A percentile compares a stretch with the other conserved stretches of the same genome.
Conservation (phyloP, 2,888 invertebrate genomes). For the Chloroclystis v-ata region DNA sequence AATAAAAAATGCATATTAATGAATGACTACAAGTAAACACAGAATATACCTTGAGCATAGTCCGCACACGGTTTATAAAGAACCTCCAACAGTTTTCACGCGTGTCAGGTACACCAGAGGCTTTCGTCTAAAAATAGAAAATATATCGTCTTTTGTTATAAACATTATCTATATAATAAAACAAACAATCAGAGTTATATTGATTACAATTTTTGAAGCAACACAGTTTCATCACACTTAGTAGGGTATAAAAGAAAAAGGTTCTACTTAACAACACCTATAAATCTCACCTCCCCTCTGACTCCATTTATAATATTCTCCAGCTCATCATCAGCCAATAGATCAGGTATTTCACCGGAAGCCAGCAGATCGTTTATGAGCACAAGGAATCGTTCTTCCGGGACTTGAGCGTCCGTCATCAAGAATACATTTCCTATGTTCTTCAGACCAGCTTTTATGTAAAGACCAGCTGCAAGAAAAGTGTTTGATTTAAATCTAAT, state of each 20-base stretch:
- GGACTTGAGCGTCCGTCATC: conserved; percentile 96
- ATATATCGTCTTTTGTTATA: no score
- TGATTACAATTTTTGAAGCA: no score
- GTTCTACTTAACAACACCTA: no score
- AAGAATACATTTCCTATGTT: conserved; percentile 90
- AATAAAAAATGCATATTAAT: no score
- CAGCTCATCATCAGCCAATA: conserved; percentile 93
- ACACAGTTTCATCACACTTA: no score
- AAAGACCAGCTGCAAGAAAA: conserved; percentile 85
- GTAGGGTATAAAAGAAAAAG: no score
- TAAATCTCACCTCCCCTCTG: conserved; percentile 80
- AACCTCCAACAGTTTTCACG: conserved; percentile 97
- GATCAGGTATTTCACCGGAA: conserved; percentile 94
- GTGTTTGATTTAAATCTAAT: no score
- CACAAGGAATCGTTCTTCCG: conserved; percentile 93
- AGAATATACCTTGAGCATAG: conserved; percentile 78
- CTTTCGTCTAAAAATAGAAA: conserved; percentile 81
- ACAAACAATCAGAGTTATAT: no score
- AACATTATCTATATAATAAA: no score
- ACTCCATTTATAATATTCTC: conserved; percentile 90
- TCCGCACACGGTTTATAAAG: conserved; percentile 93
- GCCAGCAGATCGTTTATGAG: conserved; percentile 95
- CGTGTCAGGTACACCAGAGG: conserved; percentile 88
- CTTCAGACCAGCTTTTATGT: conserved; percentile 92
- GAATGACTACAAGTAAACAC: no score